Evolutionary conservation across 2,113 vertebrate genomes (phyloP).

Genomic region (Pseudorasbora parva): DNA sequence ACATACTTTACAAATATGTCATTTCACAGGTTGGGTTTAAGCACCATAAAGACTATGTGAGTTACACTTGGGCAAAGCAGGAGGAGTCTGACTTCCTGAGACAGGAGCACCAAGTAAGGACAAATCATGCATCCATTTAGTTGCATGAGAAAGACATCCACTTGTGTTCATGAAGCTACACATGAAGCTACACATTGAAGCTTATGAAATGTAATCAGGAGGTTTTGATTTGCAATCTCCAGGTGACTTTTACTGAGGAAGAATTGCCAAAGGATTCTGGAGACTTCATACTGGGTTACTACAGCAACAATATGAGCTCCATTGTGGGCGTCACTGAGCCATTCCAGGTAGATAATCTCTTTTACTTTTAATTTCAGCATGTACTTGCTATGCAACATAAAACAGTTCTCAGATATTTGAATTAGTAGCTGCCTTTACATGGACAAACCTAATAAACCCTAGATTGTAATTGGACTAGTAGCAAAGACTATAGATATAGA

Average conservation of each 20-base stretch:
- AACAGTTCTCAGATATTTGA: neutral
- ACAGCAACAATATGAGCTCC: conserved; percentile 87
- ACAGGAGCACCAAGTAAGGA: conserved; percentile 50
- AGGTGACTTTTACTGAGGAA: conserved; percentile 92
- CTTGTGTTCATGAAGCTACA: neutral
- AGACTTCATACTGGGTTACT: conserved; percentile 92
- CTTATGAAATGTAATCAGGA: neutral
- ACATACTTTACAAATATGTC: neutral
- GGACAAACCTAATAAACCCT: too few relatives aligned
- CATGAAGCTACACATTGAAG: neutral
- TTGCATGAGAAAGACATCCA: neutral
- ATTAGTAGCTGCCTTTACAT: neutral
- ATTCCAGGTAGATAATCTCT: conserved; percentile 81
- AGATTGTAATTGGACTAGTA: too few relatives aligned
- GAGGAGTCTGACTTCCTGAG: conserved; percentile 83
- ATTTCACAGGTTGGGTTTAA: conserved; percentile 90
- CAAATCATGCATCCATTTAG: neutral
- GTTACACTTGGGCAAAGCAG: conserved; percentile 92
- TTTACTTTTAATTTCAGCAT: neutral
- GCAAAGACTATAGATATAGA: too few relatives aligned
- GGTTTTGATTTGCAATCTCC: conserved; percentile 4
- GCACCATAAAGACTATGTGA: conserved; percentile 94
- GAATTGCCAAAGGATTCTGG: conserved; percentile 88
- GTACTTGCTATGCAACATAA: neutral
- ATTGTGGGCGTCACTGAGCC: conserved; percentile 89